Conservation (phyloP, 1,140 invertebrate species). For the Akabosia matsudoensis region DNA sequence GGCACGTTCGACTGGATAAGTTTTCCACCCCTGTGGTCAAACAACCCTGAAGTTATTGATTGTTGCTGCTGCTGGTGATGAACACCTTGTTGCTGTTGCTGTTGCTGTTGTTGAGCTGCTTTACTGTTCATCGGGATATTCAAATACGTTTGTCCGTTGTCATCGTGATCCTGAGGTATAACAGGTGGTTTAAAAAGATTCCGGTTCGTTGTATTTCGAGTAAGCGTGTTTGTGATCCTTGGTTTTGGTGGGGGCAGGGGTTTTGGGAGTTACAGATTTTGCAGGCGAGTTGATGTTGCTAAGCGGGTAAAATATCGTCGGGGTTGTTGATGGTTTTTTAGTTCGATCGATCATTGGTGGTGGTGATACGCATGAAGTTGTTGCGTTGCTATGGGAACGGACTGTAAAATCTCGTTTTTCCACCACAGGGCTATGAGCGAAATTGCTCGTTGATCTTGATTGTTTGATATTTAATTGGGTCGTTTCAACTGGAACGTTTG, state of each 20-base stretch:
- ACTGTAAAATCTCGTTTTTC: background rate
- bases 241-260: background rate
- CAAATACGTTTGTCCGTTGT: background rate
- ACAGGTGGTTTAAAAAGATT: too few relatives aligned
- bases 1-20: background rate
- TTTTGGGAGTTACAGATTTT: background rate
- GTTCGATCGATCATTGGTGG: conserved; percentile 10
- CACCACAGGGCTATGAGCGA: conserved; percentile 8
- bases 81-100: background rate
- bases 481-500: background rate
- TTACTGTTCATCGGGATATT: conserved; percentile 10
- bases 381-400: background rate
- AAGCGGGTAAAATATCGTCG: background rate
- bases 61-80: background rate
- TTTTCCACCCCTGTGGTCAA: background rate
- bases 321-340: background rate
- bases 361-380: background rate
- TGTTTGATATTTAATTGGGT: background rate
- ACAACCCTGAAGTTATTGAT: background rate
- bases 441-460: background rate
- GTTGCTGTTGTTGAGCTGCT: background rate
- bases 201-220: background rate
- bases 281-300: background rate
- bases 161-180: too few relatives aligned
- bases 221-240: background rate